Conservation (phyloP, 2,113 vertebrate genomes). For the Mesoclemmys tuberculata region DNA sequence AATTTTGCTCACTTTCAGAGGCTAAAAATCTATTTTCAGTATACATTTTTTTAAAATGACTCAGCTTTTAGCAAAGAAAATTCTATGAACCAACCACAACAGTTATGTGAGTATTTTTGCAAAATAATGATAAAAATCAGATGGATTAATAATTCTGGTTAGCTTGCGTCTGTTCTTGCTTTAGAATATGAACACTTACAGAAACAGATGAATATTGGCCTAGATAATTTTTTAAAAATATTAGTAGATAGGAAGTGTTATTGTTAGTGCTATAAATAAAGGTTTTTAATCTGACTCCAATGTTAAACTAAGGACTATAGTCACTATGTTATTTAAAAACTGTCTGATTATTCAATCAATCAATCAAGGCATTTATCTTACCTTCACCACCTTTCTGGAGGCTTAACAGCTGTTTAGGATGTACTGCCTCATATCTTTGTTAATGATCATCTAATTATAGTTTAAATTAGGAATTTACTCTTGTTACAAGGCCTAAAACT, state of each 20-base stretch:
- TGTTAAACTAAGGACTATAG: not conserved
- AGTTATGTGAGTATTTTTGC: slow-evolving; percentile 13
- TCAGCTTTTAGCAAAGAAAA: slow-evolving; percentile 53
- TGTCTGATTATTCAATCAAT: not conserved
- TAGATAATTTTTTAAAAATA: slow-evolving; percentile 4
- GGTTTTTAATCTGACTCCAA: not conserved
- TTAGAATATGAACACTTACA: slow-evolving; percentile 2
- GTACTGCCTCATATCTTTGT: accelerated
- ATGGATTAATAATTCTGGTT: slow-evolving; percentile 16
- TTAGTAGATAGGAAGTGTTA: not conserved
- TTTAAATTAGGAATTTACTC: not conserved
- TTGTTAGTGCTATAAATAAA: not conserved
- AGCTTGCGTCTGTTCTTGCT: slow-evolving; percentile 20
- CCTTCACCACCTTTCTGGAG: not conserved
- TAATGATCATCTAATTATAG: not conserved
- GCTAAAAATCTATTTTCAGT: slow-evolving; percentile 39
- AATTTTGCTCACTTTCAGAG: slow-evolving; percentile 54
- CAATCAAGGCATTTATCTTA: not conserved
- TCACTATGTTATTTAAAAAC: not conserved
- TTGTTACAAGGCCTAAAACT: not conserved
- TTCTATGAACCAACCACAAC: slow-evolving; percentile 58
- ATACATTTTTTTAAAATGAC: slow-evolving; percentile 45
- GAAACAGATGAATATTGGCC: not conserved
- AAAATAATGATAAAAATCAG: slow-evolving; percentile 54
- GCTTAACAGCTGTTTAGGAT: not conserved